Conservation (phyloP, 2,113 vertebrate genomes). For the Tachysurus fulvidraco region DNA sequence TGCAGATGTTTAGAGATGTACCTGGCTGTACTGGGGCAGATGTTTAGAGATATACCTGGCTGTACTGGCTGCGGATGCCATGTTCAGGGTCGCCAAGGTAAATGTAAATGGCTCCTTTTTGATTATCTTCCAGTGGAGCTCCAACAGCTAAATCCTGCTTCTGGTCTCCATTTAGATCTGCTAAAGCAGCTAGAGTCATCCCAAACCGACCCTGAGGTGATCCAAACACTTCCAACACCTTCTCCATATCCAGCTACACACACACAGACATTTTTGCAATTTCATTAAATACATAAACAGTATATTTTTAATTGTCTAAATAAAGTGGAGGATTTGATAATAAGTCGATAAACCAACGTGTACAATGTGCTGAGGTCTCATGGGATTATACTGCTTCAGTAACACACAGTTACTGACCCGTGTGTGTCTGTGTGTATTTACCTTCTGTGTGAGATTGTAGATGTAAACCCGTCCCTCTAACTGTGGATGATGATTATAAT, state of each 20-base stretch:
- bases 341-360: background rate
- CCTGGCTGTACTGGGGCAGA: background rate
- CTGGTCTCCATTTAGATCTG: constrained; percentile 79
- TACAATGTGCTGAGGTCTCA: background rate
- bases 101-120: constrained; percentile 78
- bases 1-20: background rate
- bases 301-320: background rate
- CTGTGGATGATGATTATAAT: constrained; percentile 65
- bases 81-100: constrained; percentile 69
- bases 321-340: background rate
- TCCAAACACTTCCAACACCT: constrained; percentile 49
- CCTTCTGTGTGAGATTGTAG: constrained; percentile 71
- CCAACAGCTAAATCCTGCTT: constrained; percentile 79
- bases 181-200: constrained; percentile 69
- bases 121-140: constrained; percentile 78
- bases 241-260: constrained; percentile 62
- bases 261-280: constrained; percentile 19
- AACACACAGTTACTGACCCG: background rate
- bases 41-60: background rate
- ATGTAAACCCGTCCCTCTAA: constrained; percentile 75
- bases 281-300: background rate
- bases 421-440: constrained; percentile 44
- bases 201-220: constrained; percentile 76
- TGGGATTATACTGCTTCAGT: background rate
- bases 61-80: constrained; percentile 55